phyloP scores from a whole-genome alignment of 2,113 vertebrate species.

The Lophotis ruficrista region DNA sequence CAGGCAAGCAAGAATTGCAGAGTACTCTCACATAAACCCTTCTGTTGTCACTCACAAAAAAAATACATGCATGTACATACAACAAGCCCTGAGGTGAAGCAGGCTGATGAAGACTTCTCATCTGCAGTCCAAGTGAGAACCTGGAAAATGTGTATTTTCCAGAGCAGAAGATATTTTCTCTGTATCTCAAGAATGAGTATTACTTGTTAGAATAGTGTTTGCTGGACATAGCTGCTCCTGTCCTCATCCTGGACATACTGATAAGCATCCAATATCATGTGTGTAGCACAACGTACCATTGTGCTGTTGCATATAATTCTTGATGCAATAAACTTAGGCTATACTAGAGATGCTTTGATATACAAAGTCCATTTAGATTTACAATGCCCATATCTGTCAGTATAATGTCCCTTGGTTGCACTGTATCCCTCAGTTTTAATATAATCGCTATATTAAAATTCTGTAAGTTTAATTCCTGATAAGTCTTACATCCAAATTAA shows the following conservation, averaged over 20 bases:
- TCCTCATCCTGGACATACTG: not conserved
- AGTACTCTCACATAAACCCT: not conserved
- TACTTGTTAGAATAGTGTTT: not conserved
- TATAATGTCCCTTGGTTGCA: rapidly evolving
- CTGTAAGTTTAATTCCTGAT: not conserved
- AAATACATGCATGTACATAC: rapidly evolving
- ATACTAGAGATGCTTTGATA: not conserved
- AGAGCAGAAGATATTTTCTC: not conserved
- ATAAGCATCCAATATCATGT: not conserved
- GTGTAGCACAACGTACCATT: not conserved
- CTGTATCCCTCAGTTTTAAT: not conserved
- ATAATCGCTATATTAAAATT: not conserved
- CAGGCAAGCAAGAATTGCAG: not conserved
- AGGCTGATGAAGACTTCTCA: not conserved
- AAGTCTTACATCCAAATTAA: not conserved
- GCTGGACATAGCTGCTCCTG: not conserved
- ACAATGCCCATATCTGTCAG: not conserved
- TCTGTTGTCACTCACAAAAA: not conserved
- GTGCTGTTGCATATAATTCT: not conserved
- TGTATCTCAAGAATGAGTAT: not conserved
- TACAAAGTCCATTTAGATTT: not conserved
- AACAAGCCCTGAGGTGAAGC: not conserved
- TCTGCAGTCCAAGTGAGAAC: not conserved
- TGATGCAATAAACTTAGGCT: not conserved
- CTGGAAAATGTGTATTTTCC: not conserved